Evolutionary conservation across 2,113 vertebrate species (phyloP), one percentile per base, ranked within the genome.

Genomic region (Candoia aspera): DNA sequence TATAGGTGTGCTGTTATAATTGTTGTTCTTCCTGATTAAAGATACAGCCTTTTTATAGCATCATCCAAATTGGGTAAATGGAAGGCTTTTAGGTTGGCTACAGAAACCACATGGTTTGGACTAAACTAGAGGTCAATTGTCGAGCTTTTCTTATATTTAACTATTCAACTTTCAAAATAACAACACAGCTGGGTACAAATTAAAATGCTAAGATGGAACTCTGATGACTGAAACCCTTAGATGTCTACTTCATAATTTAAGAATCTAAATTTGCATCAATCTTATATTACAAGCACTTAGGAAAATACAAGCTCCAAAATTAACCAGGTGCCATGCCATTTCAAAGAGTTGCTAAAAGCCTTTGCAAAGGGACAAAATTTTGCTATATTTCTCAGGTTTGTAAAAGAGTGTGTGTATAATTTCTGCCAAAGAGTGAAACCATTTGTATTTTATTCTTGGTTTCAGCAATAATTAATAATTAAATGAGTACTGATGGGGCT

Each of bases 401-500:
- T 46, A 87, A 83, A 88, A 29, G 64, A 79, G 23, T 87, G 12
- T 73, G 58, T 29, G 37, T 58, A 59, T 58, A 87, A 58, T 87
- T 87, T 88, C 59, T 88, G 85, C 86, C 87, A 85, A 86, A 86
- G 84, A 86, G 17, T n/a, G 86, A 59, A 58, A 58, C 17, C 60
- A 73, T 87, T 88, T 91, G 83, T 79, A 91, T 87, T 91, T 58
- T 46, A 79, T 37, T 91, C 37, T 88, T 79, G 60, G 53, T 85
- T 91, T 79, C 42, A 87, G 86, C 23, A 91, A 87, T 91, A 88
- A 87, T 91, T 91, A 58, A 91, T 91, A 53, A 55, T 62, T 62
- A 86, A 73, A 33, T 87, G 87, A 73, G 49, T 57, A 87, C 73
- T 26, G 21, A 29, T 73, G 85, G 90, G 23, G 9, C 49, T 26